Evolutionary conservation across 2,888 invertebrate species (phyloP), one percentile per base, ranked within the genome.

Genomic region (Lissocephala sabroskyi): DNA sequence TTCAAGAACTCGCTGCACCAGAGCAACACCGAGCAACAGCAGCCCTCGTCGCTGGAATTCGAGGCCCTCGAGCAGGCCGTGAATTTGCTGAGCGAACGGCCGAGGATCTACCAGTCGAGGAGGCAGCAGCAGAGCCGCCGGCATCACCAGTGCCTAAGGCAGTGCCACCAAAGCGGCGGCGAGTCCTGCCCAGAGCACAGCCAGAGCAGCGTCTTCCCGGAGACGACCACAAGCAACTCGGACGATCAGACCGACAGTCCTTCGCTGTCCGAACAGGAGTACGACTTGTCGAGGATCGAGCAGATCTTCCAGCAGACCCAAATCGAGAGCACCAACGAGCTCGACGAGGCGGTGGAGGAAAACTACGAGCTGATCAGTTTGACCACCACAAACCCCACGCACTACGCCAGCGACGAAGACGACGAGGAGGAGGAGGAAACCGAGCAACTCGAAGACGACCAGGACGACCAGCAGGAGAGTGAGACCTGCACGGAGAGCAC

Each of bases 1-100:
- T 85, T 85, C 49, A 83, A 84, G 59, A 82, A 85, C 41, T 85
- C 85, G 2, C 54, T 82, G 52, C 85, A 85, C 54, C 85, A 85
- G 57, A 73, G 59, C 13, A 79, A 80, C 41, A 57, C 71, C 39
- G 58, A 60, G 17, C 55, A 55, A 5, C 55, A 55, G 32, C 50
- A 49, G 13, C 77, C 74, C 0, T 61, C 65, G 1, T 68, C 68
- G 0, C 41, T 75, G 2, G 80, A 81, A 19, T 70, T 80, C 6
- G 79, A 81, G 13, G 66, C 71, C 2, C 47, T 79, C 4, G 79
- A 80, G 16, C 70, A 80, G 46, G 71, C 79, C 0, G 77, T 68
- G 0, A 62, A 56, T 3, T 49, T 75, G 28, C 47, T 77, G 17
- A 73, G 63, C 9, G 81, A 82, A 19, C 65, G 82, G 36, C 82